Conservation (phyloP, 2,113 vertebrate species). For the Columbina picui region DNA sequence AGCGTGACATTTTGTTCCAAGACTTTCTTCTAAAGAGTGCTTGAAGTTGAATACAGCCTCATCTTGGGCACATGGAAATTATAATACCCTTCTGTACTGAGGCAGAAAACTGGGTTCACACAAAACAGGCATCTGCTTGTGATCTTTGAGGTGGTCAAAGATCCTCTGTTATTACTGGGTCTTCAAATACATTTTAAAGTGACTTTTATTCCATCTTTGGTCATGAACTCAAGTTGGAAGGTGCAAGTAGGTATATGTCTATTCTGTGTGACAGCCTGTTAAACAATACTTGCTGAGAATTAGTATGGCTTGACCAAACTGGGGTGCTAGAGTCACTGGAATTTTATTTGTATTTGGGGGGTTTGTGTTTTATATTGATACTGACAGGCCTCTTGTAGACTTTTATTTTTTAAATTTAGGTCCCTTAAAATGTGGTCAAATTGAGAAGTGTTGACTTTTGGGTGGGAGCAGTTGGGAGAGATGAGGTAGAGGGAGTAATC, state of each 20-base stretch:
- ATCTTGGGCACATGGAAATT: not conserved
- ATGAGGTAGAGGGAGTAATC: not conserved
- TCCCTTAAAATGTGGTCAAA: not conserved
- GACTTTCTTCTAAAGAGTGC: not conserved
- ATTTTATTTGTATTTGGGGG: not conserved
- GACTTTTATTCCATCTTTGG: not conserved
- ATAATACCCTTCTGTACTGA: not conserved
- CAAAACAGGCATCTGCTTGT: not conserved
- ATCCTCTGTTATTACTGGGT: not conserved
- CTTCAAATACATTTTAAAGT: not conserved
- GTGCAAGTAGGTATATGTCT: not conserved
- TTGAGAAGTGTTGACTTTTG: not conserved
- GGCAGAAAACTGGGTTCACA: not conserved
- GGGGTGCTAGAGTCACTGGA: not conserved
- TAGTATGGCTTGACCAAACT: not conserved
- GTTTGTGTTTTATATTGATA: not conserved
- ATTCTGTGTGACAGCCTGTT: not conserved
- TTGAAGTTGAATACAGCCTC: not conserved
- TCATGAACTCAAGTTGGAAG: not conserved
- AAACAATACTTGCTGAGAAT: not conserved
- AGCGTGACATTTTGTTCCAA: slow-evolving; percentile 3
- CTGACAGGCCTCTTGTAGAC: not conserved
- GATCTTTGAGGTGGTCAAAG: not conserved
- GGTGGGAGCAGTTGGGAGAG: not conserved
- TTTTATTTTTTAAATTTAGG: not conserved